phyloP scores from a whole-genome alignment of 2,113 vertebrate species.

The Papio anubis region DNA sequence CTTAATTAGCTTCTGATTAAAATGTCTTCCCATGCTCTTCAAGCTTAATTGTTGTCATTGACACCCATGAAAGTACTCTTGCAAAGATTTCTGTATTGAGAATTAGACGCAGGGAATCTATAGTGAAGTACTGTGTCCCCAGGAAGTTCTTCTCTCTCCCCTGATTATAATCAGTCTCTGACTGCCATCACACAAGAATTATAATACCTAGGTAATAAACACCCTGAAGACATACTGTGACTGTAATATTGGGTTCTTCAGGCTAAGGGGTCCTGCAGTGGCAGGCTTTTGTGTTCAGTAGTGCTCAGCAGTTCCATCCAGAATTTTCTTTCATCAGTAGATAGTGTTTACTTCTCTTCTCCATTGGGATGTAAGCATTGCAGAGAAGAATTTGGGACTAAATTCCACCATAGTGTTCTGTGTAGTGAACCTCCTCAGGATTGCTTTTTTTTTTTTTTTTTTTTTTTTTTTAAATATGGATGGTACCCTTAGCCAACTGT shows the following conservation, averaged over 20 bases:
- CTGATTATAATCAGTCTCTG: slow-evolving; percentile 75
- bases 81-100: slow-evolving; percentile 58
- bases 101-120: slow-evolving; percentile 70
- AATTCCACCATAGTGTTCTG: not conserved
- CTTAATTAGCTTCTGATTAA: slow-evolving; percentile 81
- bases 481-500: not conserved
- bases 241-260: slow-evolving; percentile 52
- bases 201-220: slow-evolving; percentile 54
- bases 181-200: slow-evolving; percentile 37
- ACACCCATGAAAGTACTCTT: slow-evolving; percentile 71
- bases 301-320: not conserved
- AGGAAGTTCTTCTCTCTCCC: slow-evolving; percentile 45
- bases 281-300: not conserved
- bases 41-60: slow-evolving; percentile 78
- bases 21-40: slow-evolving; percentile 78
- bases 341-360: not conserved
- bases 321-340: not conserved
- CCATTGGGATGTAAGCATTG: not conserved
- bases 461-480: not conserved
- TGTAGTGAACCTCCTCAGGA: not conserved
- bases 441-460: not conserved
- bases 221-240: slow-evolving; percentile 35
- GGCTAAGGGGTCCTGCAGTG: not conserved
- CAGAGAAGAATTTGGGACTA: not conserved
- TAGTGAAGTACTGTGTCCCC: slow-evolving; percentile 50